Conservation (phyloP, 2,797 vertebrate genomes). For the Amblyraja radiata region DNA sequence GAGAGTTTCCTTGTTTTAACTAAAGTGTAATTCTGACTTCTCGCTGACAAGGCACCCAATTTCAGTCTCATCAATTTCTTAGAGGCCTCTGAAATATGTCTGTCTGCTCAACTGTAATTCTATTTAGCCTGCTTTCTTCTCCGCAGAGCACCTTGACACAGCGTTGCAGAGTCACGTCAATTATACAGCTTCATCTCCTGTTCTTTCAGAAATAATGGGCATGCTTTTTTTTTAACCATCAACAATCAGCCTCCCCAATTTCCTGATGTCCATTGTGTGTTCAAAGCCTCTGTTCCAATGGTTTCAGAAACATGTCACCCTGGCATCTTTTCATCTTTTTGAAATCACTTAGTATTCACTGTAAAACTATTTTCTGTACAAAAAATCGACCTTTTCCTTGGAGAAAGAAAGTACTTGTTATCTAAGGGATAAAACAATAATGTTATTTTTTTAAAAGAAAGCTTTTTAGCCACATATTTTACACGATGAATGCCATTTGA, state of each 20-base stretch:
- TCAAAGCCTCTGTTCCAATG: neutral
- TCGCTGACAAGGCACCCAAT: neutral
- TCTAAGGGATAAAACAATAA: neutral
- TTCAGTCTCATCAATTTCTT: neutral
- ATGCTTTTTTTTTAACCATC: neutral
- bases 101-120: neutral
- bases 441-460: neutral
- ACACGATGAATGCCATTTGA: too few relatives aligned
- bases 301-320: neutral
- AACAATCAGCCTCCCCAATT: neutral
- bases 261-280: neutral
- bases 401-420: neutral
- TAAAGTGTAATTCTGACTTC: neutral
- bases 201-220: neutral
- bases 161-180: neutral
- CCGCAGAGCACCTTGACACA: neutral
- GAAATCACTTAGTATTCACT: neutral
- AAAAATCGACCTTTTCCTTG: neutral
- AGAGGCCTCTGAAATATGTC: neutral
- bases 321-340: neutral
- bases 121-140: neutral
- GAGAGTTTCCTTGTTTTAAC: neutral
- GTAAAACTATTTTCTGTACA: neutral
- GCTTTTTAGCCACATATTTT: neutral
- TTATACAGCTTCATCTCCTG: neutral